phyloP scores from a whole-genome alignment of 1,140 invertebrate genomes.

The Limonius californicus region DNA sequence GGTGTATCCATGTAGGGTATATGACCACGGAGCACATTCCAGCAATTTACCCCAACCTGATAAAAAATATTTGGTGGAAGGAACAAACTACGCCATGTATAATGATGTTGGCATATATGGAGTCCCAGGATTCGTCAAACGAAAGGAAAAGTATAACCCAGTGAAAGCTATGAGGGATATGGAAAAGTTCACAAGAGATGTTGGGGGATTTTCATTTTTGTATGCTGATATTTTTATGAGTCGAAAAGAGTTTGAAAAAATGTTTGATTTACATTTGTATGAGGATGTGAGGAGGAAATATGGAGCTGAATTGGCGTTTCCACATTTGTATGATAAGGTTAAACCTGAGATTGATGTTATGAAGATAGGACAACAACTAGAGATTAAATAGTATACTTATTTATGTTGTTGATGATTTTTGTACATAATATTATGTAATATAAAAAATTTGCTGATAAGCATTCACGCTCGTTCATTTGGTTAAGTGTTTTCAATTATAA shows the following conservation, averaged over 20 bases:
- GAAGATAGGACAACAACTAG: slow-evolving; percentile 53
- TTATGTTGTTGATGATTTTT: too few species aligned
- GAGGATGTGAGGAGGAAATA: slow-evolving; percentile 52
- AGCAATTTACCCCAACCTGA: slow-evolving; percentile 50
- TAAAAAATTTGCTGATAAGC: too few species aligned
- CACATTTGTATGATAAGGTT: slow-evolving; percentile 55
- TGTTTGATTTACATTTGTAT: slow-evolving; percentile 54
- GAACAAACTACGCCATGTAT: slow-evolving; percentile 52
- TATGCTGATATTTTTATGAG: slow-evolving; percentile 67
- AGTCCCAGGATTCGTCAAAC: slow-evolving; percentile 53
- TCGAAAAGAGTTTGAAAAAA: slow-evolving; percentile 52
- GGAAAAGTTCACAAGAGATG: slow-evolving; percentile 55
- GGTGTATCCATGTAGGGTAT: slow-evolving; percentile 56
- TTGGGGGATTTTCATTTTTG: slow-evolving; percentile 56
- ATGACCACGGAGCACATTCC: slow-evolving; percentile 50
- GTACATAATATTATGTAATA: too few species aligned
- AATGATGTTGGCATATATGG: slow-evolving; percentile 58
- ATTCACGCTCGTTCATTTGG: too few species aligned
- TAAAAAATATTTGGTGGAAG: slow-evolving; percentile 49
- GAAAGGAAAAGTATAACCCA: slow-evolving; percentile 51
- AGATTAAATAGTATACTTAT: slow-evolving; percentile 25
- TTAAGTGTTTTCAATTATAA: too few species aligned
- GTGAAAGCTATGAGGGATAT: slow-evolving; percentile 53
- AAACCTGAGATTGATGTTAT: slow-evolving; percentile 68
- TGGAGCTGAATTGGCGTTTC: slow-evolving; percentile 52